phyloP scores from a whole-genome alignment of 2,797 vertebrate genomes.

The Anas bahamensis region DNA sequence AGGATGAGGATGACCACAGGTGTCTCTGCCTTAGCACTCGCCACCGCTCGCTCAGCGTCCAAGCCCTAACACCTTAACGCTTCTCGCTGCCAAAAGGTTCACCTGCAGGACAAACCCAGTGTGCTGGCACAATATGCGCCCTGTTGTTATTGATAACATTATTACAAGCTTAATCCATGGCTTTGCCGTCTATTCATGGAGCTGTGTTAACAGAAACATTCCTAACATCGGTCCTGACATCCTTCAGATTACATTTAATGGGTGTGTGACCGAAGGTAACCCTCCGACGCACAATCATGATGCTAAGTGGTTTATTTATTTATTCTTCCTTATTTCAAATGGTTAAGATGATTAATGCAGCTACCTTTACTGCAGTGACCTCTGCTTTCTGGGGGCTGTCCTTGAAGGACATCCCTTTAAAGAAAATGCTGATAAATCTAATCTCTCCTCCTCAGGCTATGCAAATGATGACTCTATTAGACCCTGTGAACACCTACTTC shows the following conservation, averaged over 20 bases:
- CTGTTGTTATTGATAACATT: conserved; percentile 27
- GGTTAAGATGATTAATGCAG: conserved; percentile 80
- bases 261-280: conserved; percentile 69
- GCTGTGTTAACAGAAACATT: neutral
- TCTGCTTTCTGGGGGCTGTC: conserved; percentile 70
- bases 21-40: neutral
- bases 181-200: conserved; percentile 20
- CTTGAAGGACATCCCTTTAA: conserved; percentile 78
- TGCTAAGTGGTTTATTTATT: conserved; percentile 81
- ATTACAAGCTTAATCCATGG: neutral
- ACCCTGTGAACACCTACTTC: conserved; percentile 25
- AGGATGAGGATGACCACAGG: neutral
- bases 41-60: neutral
- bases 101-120: neutral
- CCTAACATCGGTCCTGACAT: conserved; percentile 67
- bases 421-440: conserved; percentile 79
- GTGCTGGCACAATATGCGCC: neutral
- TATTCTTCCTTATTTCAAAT: conserved; percentile 75
- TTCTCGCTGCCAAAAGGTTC: neutral
- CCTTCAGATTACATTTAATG: conserved; percentile 76
- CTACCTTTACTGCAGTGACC: conserved; percentile 76
- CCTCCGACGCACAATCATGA: conserved; percentile 69
- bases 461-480: conserved; percentile 49
- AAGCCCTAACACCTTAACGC: neutral
- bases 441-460: conserved; percentile 69